Evolutionary conservation across 2,113 vertebrate species (phyloP).

Genomic region (Perca schrenkii): DNA sequence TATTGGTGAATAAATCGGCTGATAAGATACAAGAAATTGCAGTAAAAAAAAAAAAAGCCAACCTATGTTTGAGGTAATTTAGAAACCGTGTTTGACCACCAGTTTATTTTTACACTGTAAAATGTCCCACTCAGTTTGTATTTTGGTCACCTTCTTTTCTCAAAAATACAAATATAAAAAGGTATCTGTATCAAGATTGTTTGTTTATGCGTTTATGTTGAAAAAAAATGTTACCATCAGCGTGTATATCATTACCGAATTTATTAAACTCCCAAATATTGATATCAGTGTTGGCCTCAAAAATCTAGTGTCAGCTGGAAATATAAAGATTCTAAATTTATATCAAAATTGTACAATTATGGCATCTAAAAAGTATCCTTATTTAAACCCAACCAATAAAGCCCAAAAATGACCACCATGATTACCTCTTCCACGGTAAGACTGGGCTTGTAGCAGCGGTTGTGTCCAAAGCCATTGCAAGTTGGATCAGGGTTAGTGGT

Average conservation of each 20-base stretch:
- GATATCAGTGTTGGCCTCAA: neutral
- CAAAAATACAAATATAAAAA: neutral
- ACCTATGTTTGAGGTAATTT: neutral
- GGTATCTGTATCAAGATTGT: neutral
- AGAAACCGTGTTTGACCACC: neutral
- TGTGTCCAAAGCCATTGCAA: slow-evolving; percentile 60
- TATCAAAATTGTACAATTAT: neutral
- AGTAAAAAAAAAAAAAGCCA: neutral
- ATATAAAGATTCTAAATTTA: neutral
- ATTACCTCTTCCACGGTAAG: slow-evolving; percentile 85
- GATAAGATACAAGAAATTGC: neutral
- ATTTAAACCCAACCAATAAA: neutral
- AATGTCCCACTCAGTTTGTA: too few relatives aligned
- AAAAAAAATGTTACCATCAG: neutral
- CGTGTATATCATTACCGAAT: neutral
- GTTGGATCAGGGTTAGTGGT: slow-evolving; percentile 42
- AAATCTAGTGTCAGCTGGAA: neutral
- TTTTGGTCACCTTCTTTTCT: too few relatives aligned
- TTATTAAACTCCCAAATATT: neutral
- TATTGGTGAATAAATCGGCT: neutral
- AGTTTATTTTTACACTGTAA: neutral
- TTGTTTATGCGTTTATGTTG: neutral
- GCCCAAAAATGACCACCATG: too few relatives aligned
- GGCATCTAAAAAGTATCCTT: neutral
- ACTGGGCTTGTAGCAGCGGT: slow-evolving; percentile 78